Percentiles rank a stretch among this genome's conserved stretches.
phyloP scores from a whole-genome alignment of 2,888 invertebrate genomes.

The Proisotoma minuta region DNA sequence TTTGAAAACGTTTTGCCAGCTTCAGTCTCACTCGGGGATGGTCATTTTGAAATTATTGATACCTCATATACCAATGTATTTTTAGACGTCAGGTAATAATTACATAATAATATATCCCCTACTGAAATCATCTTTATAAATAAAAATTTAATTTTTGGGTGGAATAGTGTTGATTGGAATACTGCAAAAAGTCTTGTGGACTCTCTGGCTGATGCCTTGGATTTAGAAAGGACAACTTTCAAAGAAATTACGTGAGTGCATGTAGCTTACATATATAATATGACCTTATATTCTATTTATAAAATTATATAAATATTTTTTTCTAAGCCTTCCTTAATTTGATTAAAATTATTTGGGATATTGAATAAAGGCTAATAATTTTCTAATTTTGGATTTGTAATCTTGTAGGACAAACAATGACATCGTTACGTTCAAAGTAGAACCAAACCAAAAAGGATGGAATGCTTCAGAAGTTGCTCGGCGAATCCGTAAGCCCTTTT shows the following conservation, averaged over 20 bases:
- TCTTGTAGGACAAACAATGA: constrained; percentile 61
- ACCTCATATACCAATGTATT: constrained; percentile 73
- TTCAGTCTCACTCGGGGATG: constrained; percentile 7
- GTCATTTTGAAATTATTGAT: constrained; percentile 56
- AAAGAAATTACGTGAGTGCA: constrained; percentile 62
- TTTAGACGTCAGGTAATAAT: constrained; percentile 64
- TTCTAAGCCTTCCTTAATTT: too few species aligned
- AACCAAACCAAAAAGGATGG: constrained; percentile 61
- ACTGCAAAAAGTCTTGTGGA: constrained; percentile 69
- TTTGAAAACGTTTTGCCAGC: constrained; percentile 19
- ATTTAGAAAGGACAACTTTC: constrained; percentile 61
- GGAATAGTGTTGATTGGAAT: constrained; percentile 59
- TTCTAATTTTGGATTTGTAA: too few species aligned
- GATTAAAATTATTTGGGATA: background rate
- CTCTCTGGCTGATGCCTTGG: constrained; percentile 65
- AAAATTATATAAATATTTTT: too few species aligned
- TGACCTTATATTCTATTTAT: too few species aligned
- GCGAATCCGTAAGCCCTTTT: constrained; percentile 37
- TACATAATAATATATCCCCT: background rate
- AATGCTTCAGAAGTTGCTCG: constrained; percentile 61
- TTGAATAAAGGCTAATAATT: background rate
- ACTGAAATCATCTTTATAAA: background rate
- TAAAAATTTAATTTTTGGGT: too few species aligned
- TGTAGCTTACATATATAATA: too few species aligned
- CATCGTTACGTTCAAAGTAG: constrained; percentile 72